Evolutionary conservation across 1,140 invertebrate genomes (phyloP).

Genomic region (Drosophila athabasca): DNA sequence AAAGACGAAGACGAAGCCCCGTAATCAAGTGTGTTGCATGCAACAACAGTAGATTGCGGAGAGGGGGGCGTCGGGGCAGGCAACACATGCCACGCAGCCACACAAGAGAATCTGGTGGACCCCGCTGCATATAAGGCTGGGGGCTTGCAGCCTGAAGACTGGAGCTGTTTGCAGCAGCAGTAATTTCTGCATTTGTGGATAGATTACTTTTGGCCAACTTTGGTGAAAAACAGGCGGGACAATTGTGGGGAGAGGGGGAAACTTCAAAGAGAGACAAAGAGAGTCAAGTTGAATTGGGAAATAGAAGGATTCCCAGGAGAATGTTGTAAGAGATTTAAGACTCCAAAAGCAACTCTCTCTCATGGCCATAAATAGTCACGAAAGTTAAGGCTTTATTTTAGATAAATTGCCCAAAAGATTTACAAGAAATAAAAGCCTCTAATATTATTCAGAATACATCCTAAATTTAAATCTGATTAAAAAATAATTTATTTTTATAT

Average conservation of each 20-base stretch:
- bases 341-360: no score
- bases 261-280: not conserved
- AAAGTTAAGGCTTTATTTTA: no score
- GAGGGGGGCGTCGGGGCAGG: constrained; percentile 1
- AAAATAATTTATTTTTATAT: no score
- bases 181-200: constrained; percentile 44
- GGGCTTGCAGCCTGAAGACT: no score
- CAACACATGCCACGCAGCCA: constrained; percentile 41
- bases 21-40: constrained; percentile 40
- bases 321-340: no score
- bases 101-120: constrained; percentile 27
- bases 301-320: not conserved
- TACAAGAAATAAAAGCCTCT: no score
- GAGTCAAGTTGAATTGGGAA: not conserved
- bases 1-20: constrained; percentile 1
- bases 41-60: not conserved
- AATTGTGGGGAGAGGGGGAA: not conserved
- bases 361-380: no score
- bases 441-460: no score
- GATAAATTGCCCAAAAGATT: no score
- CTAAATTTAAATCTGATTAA: no score
- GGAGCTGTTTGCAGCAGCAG: constrained; percentile 12
- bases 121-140: constrained; percentile 32
- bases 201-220: constrained; percentile 52
- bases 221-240: constrained; percentile 3